Percentiles rank a stretch among this genome's conserved stretches.
phyloP scores from a whole-genome alignment of 2,797 vertebrate genomes.

The Poeciliopsis gracilis region DNA sequence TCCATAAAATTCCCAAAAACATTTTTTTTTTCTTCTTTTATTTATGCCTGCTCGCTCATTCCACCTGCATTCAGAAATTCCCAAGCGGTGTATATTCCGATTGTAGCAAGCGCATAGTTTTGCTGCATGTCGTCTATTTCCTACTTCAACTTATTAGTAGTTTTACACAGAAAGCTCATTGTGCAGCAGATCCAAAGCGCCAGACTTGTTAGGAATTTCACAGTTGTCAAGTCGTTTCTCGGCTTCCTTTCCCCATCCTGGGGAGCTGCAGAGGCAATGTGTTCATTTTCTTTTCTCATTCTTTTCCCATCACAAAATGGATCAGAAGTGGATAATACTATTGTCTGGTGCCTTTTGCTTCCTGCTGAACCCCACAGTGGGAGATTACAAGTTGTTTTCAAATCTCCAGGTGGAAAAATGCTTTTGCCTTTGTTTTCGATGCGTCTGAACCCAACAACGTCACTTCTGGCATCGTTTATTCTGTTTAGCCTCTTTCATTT shows the following conservation, averaged over 20 bases:
- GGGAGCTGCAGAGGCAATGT: slow-evolving; percentile 29
- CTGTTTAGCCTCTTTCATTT: slow-evolving; percentile 35
- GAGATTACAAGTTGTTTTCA: slow-evolving; percentile 58
- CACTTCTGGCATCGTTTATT: slow-evolving; percentile 37
- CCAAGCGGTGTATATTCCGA: background rate
- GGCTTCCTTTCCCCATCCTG: slow-evolving; percentile 33
- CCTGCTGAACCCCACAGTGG: slow-evolving; percentile 32
- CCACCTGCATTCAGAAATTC: background rate
- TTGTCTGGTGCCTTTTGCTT: slow-evolving; percentile 52
- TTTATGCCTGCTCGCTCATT: background rate
- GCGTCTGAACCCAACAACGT: slow-evolving; percentile 30
- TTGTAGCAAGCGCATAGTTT: slow-evolving; percentile 2
- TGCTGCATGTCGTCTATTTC: background rate
- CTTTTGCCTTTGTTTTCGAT: slow-evolving; percentile 45
- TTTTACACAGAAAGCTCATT: slow-evolving; percentile 9
- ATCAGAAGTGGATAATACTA: slow-evolving; percentile 63
- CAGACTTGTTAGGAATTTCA: slow-evolving; percentile 17
- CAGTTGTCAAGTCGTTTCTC: slow-evolving; percentile 21
- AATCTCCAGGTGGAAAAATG: slow-evolving; percentile 35
- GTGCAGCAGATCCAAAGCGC: slow-evolving; percentile 4
- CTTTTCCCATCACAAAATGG: slow-evolving; percentile 52
- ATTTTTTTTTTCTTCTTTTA: background rate
- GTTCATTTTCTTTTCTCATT: slow-evolving; percentile 60
- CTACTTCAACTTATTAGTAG: background rate
- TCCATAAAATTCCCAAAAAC: slow-evolving; percentile 5